These are phyloP conservation scores for Magallana angulata DNA, from an alignment of 1,140 invertebrate genomes.

Conservation along the genomic window DNA sequence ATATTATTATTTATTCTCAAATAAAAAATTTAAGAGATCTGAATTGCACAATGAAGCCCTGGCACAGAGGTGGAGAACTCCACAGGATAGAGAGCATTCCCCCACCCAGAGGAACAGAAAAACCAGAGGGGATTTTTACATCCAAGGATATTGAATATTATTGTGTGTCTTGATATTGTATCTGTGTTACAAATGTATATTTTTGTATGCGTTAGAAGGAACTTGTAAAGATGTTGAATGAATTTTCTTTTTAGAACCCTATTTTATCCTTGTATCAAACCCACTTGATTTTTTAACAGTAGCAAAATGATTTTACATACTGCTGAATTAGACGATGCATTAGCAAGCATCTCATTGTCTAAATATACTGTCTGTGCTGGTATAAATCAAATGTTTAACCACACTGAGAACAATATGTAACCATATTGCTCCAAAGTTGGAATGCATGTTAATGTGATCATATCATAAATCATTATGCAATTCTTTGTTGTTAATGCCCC, in stretches of 20 bases:
- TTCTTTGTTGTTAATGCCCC: background rate
- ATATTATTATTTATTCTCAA: background rate
- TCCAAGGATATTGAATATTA: background rate
- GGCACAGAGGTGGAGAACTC: background rate
- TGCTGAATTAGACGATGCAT: background rate
- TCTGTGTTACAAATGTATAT: constrained; percentile 28
- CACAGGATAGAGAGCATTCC: too few relatives aligned
- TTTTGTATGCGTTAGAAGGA: constrained; percentile 12
- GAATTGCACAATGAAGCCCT: background rate
- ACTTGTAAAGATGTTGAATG: background rate
- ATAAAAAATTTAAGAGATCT: background rate
- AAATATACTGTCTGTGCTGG: too few relatives aligned
- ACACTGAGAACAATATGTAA: too few relatives aligned
- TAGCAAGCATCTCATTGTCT: background rate
- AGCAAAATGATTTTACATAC: background rate
- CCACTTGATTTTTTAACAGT: constrained; percentile 16
- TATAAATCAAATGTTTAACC: too few relatives aligned
- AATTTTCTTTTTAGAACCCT: background rate
- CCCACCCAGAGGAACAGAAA: background rate
- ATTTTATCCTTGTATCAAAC: background rate
- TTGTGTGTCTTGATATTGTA: constrained; percentile 24
- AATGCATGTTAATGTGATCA: background rate
- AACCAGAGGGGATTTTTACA: background rate
- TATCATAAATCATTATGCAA: constrained; percentile 36
- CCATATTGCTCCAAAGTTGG: too few relatives aligned